Conservation (phyloP, 1,140 invertebrate genomes). For the Listronotus oregonensis region DNA sequence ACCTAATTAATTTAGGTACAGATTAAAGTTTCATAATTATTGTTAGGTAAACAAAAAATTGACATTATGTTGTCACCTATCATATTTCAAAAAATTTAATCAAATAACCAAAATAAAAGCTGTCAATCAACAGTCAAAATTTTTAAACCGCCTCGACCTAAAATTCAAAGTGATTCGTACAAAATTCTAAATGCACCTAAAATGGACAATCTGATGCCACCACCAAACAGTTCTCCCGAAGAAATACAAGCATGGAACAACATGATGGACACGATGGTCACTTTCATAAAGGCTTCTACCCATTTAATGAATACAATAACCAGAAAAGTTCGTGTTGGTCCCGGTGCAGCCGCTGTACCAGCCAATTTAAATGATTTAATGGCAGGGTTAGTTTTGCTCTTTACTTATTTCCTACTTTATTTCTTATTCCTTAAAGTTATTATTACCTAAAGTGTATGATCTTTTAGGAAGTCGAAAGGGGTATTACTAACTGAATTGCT, state of each 20-base stretch:
- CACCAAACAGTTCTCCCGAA: constrained; percentile 20
- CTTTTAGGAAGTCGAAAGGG: too few relatives aligned
- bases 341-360: neutral
- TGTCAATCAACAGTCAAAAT: neutral
- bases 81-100: too few relatives aligned
- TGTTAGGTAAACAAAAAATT: too few relatives aligned
- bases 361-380: neutral
- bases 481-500: too few relatives aligned
- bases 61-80: too few relatives aligned
- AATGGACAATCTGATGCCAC: constrained; percentile 19
- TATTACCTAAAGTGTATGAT: too few relatives aligned
- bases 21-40: too few relatives aligned
- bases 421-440: too few relatives aligned
- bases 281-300: constrained; percentile 37
- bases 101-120: too few relatives aligned
- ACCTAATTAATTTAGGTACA: too few relatives aligned
- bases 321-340: constrained; percentile 5
- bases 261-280: constrained; percentile 42
- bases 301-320: constrained; percentile 38
- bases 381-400: constrained; percentile 16
- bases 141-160: neutral
- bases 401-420: too few relatives aligned
- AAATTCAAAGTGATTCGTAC: neutral
- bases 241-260: constrained; percentile 40
- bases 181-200: neutral